Base-by-base conservation (phyloP, 2,888 invertebrate genomes). In the Apoda limacodes region DNA sequence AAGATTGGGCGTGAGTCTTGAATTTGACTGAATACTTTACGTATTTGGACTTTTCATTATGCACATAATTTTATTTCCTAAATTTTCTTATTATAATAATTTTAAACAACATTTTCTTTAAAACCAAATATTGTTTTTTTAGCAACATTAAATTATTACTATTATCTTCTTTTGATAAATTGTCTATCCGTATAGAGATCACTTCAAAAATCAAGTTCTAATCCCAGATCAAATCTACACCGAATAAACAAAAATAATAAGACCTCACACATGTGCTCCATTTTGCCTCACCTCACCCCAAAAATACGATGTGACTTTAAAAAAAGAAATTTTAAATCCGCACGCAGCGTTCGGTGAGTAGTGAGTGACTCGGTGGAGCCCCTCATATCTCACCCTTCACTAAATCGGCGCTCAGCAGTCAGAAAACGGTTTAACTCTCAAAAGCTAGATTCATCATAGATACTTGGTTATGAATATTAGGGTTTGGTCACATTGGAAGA, bases 361-460 rank as follows among this genome's bases (percentile, higher is more conserved):
- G n/a, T n/a, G n/a, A 42, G 45, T 46, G 37, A 45, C 25, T 36
- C 32, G 39, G 5, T 17, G 32, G 40, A 26, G 33, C 46, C 50
- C 50, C 62, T 60, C 56, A 71, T 70, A 70, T 74, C 78, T 71
- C 57, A 72, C 68, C 76, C 75, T 62, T 63, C 66, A 51, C 17
- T 17, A 17, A 17, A 17, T 7, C 17, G 17, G 41, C 36, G 37
- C 34, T 45, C 42, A 39, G 39, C 34, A 29, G 29, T 39, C 35
- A 33, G 39, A 43, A 44, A 46, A 45, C 40, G 42, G 44, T 17
- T 44, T 45, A 43, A 43, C 40, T 39, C 44, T 40, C 34, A 39
- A 38, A 42, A 41, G 37, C 30, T 43, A 40, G 36, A 46, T 44
- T 42, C 41, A 46, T 45, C 43, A 43, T 46, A 46, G 42, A 30